These are phyloP conservation scores for Drusus annulatus DNA, from an alignment of 1,140 invertebrate genomes.

Conservation along the genomic window DNA sequence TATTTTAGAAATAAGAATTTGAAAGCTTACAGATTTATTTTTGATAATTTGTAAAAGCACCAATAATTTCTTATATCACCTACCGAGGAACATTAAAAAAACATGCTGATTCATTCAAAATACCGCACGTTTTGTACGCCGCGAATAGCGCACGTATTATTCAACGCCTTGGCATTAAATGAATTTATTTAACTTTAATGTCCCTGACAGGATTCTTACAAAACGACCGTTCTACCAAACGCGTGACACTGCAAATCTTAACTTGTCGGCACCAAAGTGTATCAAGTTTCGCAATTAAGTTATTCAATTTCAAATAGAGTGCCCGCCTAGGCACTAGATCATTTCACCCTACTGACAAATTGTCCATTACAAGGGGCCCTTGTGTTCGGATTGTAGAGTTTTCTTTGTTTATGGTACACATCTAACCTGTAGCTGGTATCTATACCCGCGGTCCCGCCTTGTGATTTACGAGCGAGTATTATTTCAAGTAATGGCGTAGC, in stretches of 20 bases:
- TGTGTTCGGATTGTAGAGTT: not conserved
- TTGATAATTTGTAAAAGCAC: too few species aligned
- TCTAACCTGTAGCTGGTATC: not conserved
- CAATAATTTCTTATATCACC: too few species aligned
- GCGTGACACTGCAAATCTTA: slow-evolving; percentile 12
- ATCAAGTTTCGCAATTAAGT: slow-evolving; percentile 15
- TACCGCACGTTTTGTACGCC: not conserved
- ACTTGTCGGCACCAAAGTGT: slow-evolving; percentile 21
- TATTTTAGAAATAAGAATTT: too few species aligned
- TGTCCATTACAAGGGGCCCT: not conserved
- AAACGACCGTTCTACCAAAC: not conserved
- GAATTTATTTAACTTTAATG: not conserved
- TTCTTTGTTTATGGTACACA: slow-evolving; percentile 15
- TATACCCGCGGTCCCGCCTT: not conserved
- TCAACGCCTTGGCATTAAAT: not conserved
- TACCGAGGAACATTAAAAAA: too few species aligned
- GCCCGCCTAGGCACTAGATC: not conserved
- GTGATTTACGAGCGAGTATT: slow-evolving; percentile 6
- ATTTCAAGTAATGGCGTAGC: slow-evolving; percentile 16
- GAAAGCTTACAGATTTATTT: too few species aligned
- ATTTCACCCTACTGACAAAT: slow-evolving; percentile 27
- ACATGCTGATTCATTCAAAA: not conserved
- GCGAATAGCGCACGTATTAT: not conserved
- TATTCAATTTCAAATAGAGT: slow-evolving; percentile 34
- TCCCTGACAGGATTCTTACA: not conserved